Evolutionary conservation across 2,888 invertebrate species (phyloP), one percentile per base, ranked within the genome.

Genomic region (Eupithecia subfuscata): DNA sequence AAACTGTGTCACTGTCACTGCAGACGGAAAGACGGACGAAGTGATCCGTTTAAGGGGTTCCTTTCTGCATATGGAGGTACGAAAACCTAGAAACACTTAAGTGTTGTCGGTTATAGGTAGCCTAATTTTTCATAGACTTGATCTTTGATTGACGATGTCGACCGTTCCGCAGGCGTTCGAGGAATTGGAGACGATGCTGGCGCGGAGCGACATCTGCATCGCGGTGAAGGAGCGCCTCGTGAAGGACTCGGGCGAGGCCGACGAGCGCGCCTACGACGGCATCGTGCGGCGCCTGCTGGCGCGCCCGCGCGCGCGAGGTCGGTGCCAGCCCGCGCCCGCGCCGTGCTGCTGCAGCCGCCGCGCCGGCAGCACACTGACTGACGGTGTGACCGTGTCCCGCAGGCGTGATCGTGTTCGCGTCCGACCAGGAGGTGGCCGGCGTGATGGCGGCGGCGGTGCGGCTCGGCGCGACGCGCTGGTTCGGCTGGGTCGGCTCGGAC

Each of bases 401-500:
- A 98, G 98, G 99, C 52, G 98, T 98, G 77, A 98, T 99, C 81
- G 97, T 99, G 83, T 99, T 98, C 90, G 99, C 98, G 2, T 98
- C 98, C 11, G 99, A 99, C 93, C 99, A 99, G 93, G 99, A 99
- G 94, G 99, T 99, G 68, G 98, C 98, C 0, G 98, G 98, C 71
- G 97, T 99, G 83, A 99, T 99, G 99, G 96, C 97, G 81, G 99
- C 99, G 0, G 98, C 98, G 25, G 95, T 97, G 73, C 96, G 98
- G 48, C 96, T 96, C 83, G 97, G 98, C 87, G 98, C 97, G 56
- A 97, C 98, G 0, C 97, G 97, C 63, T 96, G 96, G 71, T 99
- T 99, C 92, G 97, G 98, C 69, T 99, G 99, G 99, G 98, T 99
- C 73, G 99, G 99, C 4, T 98, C 98, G 48, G 99, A 99, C 90